phyloP scores from a whole-genome alignment of 2,797 vertebrate genomes.

The Phataginus tetradactyla region DNA sequence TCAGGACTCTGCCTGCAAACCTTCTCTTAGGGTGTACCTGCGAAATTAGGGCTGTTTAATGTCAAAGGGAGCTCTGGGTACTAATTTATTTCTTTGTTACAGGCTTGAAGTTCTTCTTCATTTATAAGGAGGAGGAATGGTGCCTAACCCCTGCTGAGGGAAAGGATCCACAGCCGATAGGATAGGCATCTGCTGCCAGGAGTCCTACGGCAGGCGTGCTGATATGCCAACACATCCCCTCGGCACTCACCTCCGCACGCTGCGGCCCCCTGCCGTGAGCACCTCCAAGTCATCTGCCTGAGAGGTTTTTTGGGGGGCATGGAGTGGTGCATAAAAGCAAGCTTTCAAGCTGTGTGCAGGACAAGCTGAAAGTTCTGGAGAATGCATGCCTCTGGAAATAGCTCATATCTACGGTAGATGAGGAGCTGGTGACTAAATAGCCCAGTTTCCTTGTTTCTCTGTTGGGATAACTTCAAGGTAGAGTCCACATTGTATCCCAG shows the following conservation, averaged over 20 bases:
- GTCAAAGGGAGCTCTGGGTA: neutral
- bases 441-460: neutral
- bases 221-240: neutral
- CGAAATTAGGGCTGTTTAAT: neutral
- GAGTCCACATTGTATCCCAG: neutral
- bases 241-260: neutral
- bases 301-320: neutral
- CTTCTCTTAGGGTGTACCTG: neutral
- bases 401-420: neutral
- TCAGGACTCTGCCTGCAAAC: neutral
- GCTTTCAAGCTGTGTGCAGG: neutral
- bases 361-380: neutral
- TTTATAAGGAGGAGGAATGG: neutral
- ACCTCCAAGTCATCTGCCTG: neutral
- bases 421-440: neutral
- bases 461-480: neutral
- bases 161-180: neutral
- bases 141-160: neutral
- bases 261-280: neutral
- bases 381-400: neutral
- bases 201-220: neutral
- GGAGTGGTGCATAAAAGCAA: neutral
- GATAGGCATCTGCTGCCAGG: neutral
- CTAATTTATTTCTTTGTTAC: neutral
- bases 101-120: neutral